Percentiles rank a stretch among this genome's conserved stretches.
Evolutionary conservation across 2,113 vertebrate species (phyloP).

Genomic region (Grus americana): DNA sequence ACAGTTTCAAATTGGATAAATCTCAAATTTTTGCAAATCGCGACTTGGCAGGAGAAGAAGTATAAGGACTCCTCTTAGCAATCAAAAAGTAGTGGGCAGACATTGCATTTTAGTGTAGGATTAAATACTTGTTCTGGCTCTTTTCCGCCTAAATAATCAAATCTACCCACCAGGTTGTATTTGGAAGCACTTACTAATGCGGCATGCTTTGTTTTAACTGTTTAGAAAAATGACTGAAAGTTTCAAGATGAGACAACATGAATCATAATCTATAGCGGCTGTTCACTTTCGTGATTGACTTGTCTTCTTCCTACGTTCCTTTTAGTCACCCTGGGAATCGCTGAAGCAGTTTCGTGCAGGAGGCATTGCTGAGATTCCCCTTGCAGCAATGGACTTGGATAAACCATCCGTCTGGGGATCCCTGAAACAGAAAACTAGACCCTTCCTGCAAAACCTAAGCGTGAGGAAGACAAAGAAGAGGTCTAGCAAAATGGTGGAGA

Average conservation of each 20-base stretch:
- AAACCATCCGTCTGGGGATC: constrained; percentile 79
- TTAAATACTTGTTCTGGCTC: constrained; percentile 22
- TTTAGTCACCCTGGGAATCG: constrained; percentile 25
- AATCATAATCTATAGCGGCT: constrained; percentile 18
- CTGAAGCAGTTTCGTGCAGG: background rate
- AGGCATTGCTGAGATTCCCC: background rate
- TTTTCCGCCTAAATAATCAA: constrained; percentile 47
- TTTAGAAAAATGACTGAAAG: constrained; percentile 22
- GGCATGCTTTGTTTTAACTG: background rate
- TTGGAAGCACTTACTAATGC: constrained; percentile 14
- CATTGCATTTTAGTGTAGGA: background rate
- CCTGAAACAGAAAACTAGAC: constrained; percentile 76
- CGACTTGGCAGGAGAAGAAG: background rate
- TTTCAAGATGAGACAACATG: constrained; percentile 39
- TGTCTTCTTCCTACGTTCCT: background rate
- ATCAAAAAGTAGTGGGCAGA: constrained; percentile 24
- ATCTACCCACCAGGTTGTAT: constrained; percentile 36
- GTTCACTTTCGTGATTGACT: constrained; percentile 37
- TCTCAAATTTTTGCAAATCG: background rate
- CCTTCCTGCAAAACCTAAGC: constrained; percentile 71
- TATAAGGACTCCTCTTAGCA: background rate
- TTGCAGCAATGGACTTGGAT: constrained; percentile 76
- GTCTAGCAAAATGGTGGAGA: constrained; percentile 48
- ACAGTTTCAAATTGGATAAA: background rate
- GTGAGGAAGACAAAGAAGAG: constrained; percentile 72